Evolutionary conservation across 64 coral and sea anemone species (phyloP).

Genomic region (Platygyra sinensis): DNA sequence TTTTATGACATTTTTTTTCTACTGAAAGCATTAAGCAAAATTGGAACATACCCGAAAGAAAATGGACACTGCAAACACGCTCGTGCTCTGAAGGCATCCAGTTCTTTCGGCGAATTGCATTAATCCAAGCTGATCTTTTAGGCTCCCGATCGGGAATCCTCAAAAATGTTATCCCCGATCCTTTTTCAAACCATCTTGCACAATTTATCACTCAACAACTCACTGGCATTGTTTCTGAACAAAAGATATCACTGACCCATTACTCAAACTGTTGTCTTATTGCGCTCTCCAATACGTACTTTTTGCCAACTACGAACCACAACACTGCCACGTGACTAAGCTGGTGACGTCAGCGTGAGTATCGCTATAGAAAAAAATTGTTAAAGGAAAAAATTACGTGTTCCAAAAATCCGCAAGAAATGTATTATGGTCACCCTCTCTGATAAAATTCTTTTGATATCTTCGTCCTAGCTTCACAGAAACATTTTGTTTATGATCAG

Average conservation of each 20-base stretch:
- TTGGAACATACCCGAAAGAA: conserved; percentile 6
- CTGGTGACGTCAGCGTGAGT: no score
- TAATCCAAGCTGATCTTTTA: conserved; percentile 34
- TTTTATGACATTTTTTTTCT: neutral
- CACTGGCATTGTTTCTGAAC: neutral
- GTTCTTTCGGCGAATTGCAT: conserved; percentile 27
- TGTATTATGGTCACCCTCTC: no score
- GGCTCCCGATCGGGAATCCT: conserved; percentile 34
- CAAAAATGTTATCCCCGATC: conserved; percentile 28
- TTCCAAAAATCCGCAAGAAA: no score
- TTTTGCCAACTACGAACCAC: neutral
- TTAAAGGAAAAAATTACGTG: no score
- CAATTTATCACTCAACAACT: conserved; percentile 4
- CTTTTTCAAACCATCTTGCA: neutral
- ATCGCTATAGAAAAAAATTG: no score
- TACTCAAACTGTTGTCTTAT: neutral
- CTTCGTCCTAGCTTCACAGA: no score
- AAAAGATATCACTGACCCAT: neutral
- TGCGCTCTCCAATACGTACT: neutral
- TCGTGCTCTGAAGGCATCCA: no score
- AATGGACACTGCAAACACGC: no score
- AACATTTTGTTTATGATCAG: no score
- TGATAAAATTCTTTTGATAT: no score
- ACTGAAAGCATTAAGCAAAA: neutral
- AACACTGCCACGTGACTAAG: no score